Conservation (phyloP, 2,888 invertebrate genomes). For the Athalia cordata region DNA sequence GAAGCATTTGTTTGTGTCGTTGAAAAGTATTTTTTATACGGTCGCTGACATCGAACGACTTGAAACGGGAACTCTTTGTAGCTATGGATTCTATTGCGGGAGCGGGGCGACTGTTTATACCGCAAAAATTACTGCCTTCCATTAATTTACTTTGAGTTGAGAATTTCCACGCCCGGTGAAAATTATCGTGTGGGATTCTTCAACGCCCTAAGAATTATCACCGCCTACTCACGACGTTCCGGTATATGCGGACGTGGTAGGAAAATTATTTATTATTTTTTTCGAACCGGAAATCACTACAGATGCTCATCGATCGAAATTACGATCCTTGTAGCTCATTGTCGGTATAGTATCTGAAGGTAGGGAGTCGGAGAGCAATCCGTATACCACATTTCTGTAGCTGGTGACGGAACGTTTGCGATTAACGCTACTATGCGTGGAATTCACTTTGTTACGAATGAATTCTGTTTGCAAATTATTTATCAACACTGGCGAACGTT, state of each 20-base stretch:
- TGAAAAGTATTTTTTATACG: constrained; percentile 53
- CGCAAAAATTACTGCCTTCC: constrained; percentile 41
- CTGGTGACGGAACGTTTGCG: constrained; percentile 10
- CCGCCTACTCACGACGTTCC: background rate
- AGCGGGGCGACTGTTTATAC: constrained; percentile 30
- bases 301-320: too few species aligned
- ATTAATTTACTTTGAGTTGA: constrained; percentile 36
- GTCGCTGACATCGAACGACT: constrained; percentile 46
- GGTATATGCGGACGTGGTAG: too few species aligned
- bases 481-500: background rate
- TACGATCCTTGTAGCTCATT: too few species aligned
- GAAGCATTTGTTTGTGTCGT: constrained; percentile 71
- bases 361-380: too few species aligned
- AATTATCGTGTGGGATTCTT: constrained; percentile 5
- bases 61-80: constrained; percentile 29
- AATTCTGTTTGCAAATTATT: constrained; percentile 12
- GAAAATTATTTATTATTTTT: too few species aligned
- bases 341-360: too few species aligned
- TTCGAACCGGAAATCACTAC: too few species aligned
- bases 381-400: too few species aligned
- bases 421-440: background rate
- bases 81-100: constrained; percentile 10
- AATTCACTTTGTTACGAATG: constrained; percentile 5
- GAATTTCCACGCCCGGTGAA: constrained; percentile 18
- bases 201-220: constrained; percentile 29